A percentile compares a stretch with the other conserved stretches of the same genome.
Conservation (phyloP, 2,113 vertebrate genomes). For the Apaloderma vittatum region DNA sequence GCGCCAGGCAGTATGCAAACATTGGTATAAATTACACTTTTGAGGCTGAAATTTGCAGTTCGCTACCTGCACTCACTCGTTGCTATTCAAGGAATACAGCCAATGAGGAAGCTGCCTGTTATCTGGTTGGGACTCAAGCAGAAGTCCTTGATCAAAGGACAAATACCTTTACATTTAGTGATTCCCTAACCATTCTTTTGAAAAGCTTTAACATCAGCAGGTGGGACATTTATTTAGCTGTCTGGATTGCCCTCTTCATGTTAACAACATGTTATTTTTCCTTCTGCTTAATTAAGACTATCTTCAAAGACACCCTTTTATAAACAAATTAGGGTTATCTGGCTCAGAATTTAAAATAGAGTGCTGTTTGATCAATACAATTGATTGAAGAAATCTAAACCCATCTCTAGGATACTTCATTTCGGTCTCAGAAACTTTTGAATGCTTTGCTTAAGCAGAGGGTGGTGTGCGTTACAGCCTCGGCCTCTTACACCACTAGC, state of each 20-base stretch:
- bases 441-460: not conserved
- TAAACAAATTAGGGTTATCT: slow-evolving; percentile 57
- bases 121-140: not conserved
- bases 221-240: slow-evolving; percentile 36
- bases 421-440: not conserved
- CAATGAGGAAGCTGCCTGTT: not conserved
- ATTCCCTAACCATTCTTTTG: not conserved
- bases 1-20: not conserved
- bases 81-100: not conserved
- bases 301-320: slow-evolving; percentile 52
- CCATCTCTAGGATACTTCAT: not conserved
- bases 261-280: slow-evolving; percentile 15
- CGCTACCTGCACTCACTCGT: not conserved
- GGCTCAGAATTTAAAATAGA: slow-evolving; percentile 35
- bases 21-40: not conserved
- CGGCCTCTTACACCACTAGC: not conserved
- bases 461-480: not conserved
- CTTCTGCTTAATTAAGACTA: slow-evolving; percentile 59
- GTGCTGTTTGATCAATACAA: slow-evolving; percentile 42
- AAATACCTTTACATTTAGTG: not conserved
- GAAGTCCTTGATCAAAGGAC: slow-evolving; percentile 50
- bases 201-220: not conserved
- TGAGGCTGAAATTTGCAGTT: not conserved
- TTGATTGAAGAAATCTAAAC: slow-evolving; percentile 41
- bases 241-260: not conserved